Evolutionary conservation across 2,113 vertebrate species (phyloP), one percentile per base, ranked within the genome.

Genomic region (Agapornis roseicollis): DNA sequence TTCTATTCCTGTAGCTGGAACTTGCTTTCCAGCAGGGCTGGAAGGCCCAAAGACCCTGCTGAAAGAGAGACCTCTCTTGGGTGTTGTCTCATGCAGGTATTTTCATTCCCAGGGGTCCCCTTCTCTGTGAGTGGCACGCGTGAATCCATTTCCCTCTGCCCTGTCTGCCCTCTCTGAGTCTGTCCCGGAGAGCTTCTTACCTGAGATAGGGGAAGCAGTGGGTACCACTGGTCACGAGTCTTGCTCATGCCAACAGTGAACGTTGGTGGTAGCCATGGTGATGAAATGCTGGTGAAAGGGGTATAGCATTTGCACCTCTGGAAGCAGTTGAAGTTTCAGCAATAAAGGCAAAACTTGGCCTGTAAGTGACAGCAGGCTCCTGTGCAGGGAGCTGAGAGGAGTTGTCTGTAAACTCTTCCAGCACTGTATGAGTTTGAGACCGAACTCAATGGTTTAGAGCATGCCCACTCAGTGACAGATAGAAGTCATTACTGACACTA

Each of bases 181-280:
- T 27, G 55, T n/a, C 28, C 29, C 33, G 0, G 1, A 37, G 46
- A 65, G 25, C 28, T 1, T 1, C 79, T 80, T 46, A 19, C 15
- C 24, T 46, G 65, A 17, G 14, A 24, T 1, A 4, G 20, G 7
- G n/a, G 24, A 25, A 33, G 11, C 24, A 7, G 31, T 4, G 37
- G 13, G 2, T 60, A 9, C 17, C 10, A 5, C 33, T 61, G 27
- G 9, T 14, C 6, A 1, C 11, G 72, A 15, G 22, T 31, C 41
- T 19, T 5, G 11, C 39, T 90, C 3, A 0, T 1, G 3, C 42
- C 47, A 46, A 1, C 63, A 17, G 27, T 35, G 41, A 28, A 6
- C 5, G 13, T 0, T 39, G 70, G 50, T 24, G 60, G 6, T 35
- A 55, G 61, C 23, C 17, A 0, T 1, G 17, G 17, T 1, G 1